These are phyloP conservation scores for Anolis apletophallus DNA, from an alignment of 2,797 vertebrate genomes.

Conservation along the genomic window DNA sequence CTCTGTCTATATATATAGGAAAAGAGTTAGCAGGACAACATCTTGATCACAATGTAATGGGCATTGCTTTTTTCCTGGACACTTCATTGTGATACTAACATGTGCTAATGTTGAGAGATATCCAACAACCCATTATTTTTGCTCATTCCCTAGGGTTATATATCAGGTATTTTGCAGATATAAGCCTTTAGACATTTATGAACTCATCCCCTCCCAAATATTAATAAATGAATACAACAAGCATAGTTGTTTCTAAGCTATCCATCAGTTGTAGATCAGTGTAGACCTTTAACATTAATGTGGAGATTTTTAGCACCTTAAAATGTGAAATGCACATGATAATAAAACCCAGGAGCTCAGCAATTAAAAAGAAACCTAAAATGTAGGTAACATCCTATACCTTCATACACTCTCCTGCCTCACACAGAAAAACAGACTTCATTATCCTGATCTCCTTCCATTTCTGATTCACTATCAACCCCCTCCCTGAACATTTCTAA, in stretches of 20 bases:
- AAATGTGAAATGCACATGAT: background rate
- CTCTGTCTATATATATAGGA: no score
- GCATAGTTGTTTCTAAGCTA: background rate
- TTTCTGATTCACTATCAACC: background rate
- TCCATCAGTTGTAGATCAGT: background rate
- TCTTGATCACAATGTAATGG: background rate
- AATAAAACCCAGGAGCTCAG: background rate
- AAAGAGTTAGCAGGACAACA: no score
- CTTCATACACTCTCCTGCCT: background rate
- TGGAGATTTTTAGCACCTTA: background rate
- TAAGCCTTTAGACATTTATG: background rate
- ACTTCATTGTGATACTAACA: background rate
- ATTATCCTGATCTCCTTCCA: background rate
- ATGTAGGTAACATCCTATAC: background rate
- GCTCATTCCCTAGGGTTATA: background rate
- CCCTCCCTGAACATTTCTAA: background rate
- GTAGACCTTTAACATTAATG: background rate
- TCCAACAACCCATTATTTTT: no score
- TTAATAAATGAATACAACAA: background rate
- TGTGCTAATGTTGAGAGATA: background rate
- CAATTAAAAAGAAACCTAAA: background rate
- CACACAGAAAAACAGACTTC: background rate
- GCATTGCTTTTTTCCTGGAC: background rate
- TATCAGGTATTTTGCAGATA: background rate
- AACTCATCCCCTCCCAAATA: background rate